Conservation (phyloP, 2,113 vertebrate species). For the Lepisosteus oculatus region DNA sequence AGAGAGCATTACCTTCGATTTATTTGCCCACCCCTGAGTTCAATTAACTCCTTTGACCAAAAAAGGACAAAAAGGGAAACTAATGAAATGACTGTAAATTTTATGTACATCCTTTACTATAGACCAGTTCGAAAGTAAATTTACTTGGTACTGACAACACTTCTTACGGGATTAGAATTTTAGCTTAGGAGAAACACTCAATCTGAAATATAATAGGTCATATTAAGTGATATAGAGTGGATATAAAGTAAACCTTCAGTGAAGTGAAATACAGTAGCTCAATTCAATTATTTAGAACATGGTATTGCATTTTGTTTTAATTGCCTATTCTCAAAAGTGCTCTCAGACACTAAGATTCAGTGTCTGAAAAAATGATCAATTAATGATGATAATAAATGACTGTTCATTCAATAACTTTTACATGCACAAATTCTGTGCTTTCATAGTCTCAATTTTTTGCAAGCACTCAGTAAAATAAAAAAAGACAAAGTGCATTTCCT, state of each 20-base stretch:
- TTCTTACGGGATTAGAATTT: background rate
- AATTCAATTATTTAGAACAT: no score
- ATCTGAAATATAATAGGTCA: background rate
- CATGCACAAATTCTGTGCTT: background rate
- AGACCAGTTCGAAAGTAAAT: slow-evolving; percentile 1
- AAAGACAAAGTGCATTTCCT: background rate
- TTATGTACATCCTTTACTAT: background rate
- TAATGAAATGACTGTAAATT: slow-evolving; percentile 13
- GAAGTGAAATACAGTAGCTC: no score
- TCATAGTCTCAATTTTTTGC: background rate
- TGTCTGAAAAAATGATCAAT: no score
- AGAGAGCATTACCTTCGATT: slow-evolving; percentile 8
- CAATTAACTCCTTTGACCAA: background rate
- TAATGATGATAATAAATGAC: no score
- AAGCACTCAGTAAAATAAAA: no score
- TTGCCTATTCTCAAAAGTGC: no score
- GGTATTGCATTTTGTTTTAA: no score
- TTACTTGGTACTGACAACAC: background rate
- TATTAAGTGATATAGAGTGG: background rate
- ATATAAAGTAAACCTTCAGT: no score
- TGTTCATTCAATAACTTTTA: no score
- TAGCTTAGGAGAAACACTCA: background rate
- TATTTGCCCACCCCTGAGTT: background rate
- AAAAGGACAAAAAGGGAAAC: background rate
- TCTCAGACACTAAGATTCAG: no score